Evolutionary conservation across 2,888 invertebrate species (phyloP), one percentile per base, ranked within the genome.

Genomic region (Scaeva pyrastri): DNA sequence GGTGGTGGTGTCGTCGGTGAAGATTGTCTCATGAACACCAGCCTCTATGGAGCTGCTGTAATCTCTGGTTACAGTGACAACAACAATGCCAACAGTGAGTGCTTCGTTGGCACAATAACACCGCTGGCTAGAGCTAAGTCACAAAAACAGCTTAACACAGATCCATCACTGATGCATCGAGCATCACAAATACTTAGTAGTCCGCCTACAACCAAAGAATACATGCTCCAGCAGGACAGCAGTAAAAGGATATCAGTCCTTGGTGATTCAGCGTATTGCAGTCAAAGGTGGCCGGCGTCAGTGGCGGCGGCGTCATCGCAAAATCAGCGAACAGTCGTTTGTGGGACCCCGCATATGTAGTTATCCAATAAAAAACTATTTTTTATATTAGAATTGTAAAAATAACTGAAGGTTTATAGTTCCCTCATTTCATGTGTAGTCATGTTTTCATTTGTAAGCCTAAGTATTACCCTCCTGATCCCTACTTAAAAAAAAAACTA

Each of bases 131-230:
- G 95, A 88, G 94, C 94, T 90, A 93, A 95, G 89, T 95, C 95
- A 91, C 96, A 96, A 90, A 97, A 97, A 93, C 97, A 97, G 92
- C 94, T 97, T 87, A 97, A 97, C 93, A 97, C 96, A 41, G 97
- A 97, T 91, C 94, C 95, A 77, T 94, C 95, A 76, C 93, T 94
- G 55, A 94, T 94, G 89, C 94, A 94, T 90, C 93, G 95, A 77
- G 94, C 94, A 88, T 94, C 94, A 36, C 93, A 94, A 89, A 92
- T 93, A 88, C 92, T 93, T 72, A 89, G 90, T 60, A 89, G 89
- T 64, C 88, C 88, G 89, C 82, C 81, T 72, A 76, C 88, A 88
- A 90, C 89, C 91, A 91, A 90, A 90, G 90, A 90, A 86, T 90
- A 90, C 81, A 88, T 88, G 62, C 88, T 87, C 66, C 75, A 74